These are phyloP conservation scores for Cisticola juncidis DNA, from an alignment of 2,113 vertebrate genomes.

Conservation along the genomic window DNA sequence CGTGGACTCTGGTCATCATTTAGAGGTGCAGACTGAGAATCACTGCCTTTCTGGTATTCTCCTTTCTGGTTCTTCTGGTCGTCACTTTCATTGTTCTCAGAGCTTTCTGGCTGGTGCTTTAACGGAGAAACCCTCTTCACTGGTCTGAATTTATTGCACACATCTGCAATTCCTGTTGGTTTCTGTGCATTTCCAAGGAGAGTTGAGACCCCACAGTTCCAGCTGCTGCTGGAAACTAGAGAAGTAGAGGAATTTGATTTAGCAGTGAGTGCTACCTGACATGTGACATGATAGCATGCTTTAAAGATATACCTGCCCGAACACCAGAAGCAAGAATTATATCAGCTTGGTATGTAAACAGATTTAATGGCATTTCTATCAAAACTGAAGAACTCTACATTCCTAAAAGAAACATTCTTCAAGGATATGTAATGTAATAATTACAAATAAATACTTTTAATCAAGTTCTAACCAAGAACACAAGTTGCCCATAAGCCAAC, in stretches of 20 bases:
- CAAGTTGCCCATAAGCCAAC: not conserved
- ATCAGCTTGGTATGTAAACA: not conserved
- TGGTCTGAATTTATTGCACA: conserved; percentile 93
- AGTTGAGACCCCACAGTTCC: conserved; percentile 86
- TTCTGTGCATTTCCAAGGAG: conserved; percentile 84
- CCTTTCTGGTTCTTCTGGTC: conserved; percentile 77
- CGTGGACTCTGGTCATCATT: conserved; percentile 58
- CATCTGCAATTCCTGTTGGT: conserved; percentile 89
- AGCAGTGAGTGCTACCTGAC: not conserved
- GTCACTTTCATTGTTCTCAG: conserved; percentile 85
- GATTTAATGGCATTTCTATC: not conserved
- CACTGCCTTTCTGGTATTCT: conserved; percentile 77
- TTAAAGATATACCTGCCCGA: not conserved
- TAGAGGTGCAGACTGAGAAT: conserved; percentile 62
- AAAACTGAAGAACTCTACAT: not conserved
- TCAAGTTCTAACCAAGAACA: not conserved
- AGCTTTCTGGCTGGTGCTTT: conserved; percentile 93
- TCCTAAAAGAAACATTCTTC: not conserved
- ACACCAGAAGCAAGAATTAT: not conserved
- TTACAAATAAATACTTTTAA: not conserved
- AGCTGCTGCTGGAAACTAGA: conserved; percentile 87
- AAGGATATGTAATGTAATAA: not conserved
- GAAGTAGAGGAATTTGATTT: not conserved
- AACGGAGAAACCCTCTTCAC: conserved; percentile 96
- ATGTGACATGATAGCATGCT: not conserved